These are phyloP conservation scores for Acrocyrtus sp. DNA, from an alignment of 2,888 invertebrate genomes.

Conservation along the genomic window DNA sequence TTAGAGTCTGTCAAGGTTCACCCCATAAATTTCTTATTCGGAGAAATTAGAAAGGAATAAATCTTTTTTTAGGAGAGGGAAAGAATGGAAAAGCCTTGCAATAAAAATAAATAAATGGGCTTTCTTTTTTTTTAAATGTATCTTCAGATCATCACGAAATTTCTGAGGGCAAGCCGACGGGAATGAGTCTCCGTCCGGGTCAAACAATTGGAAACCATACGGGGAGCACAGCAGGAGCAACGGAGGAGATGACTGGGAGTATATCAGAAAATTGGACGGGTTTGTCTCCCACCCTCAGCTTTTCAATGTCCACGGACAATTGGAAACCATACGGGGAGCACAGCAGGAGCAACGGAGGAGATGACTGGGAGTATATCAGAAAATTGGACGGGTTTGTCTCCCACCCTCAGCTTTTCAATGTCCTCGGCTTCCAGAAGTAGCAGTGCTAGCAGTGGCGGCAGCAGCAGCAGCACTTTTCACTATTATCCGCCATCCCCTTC, in stretches of 20 bases:
- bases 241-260: not conserved
- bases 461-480: not conserved
- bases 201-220: not conserved
- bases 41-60: no score
- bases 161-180: not conserved
- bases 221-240: not conserved
- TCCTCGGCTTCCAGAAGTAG: not conserved
- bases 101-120: no score
- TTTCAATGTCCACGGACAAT: no score
- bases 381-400: constrained; percentile 32
- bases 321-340: constrained; percentile 12
- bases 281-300: not conserved
- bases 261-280: not conserved
- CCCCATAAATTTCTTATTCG: no score
- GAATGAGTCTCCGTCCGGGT: not conserved
- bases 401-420: constrained; percentile 8
- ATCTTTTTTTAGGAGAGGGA: no score
- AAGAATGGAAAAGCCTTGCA: no score
- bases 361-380: constrained; percentile 12
- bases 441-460: constrained; percentile 10
- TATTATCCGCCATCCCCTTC: constrained; percentile 27
- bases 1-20: no score
- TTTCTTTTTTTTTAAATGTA: not conserved
- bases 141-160: not conserved
- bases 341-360: not conserved